Conservation (phyloP, 2,113 vertebrate species). For the Drymodes brunneopygia region DNA sequence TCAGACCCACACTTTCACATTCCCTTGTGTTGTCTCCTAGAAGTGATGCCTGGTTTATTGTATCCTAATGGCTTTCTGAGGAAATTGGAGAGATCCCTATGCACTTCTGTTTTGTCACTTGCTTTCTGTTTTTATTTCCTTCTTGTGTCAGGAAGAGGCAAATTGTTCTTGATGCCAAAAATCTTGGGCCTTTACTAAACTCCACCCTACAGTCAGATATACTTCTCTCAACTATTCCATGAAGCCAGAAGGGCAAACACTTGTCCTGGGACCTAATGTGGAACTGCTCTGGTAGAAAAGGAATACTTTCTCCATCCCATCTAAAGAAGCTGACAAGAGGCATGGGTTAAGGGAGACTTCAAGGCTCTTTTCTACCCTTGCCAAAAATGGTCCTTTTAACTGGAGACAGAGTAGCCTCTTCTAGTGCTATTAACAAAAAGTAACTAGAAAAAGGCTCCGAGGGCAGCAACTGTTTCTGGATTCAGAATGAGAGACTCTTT, state of each 20-base stretch:
- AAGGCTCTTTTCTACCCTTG: background rate
- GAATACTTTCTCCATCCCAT: background rate
- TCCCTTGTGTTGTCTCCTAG: background rate
- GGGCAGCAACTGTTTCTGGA: background rate
- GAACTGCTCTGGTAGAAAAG: background rate
- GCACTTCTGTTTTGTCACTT: background rate
- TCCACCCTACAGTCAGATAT: background rate
- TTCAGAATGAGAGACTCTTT: background rate
- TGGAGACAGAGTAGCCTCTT: background rate
- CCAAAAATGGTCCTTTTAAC: background rate
- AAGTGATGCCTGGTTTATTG: background rate
- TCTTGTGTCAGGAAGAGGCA: background rate
- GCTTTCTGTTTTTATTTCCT: background rate
- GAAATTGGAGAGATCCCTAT: background rate
- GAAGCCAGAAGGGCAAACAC: background rate
- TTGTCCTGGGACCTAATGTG: background rate
- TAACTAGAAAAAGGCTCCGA: background rate
- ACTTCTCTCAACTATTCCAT: background rate
- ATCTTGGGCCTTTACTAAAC: background rate
- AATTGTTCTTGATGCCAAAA: background rate
- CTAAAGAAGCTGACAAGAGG: background rate
- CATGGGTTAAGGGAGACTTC: background rate
- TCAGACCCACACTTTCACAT: background rate
- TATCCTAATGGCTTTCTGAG: background rate
- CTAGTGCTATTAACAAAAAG: background rate